Conservation (phyloP, 2,888 invertebrate genomes). For the Dicyrtomina minuta region DNA sequence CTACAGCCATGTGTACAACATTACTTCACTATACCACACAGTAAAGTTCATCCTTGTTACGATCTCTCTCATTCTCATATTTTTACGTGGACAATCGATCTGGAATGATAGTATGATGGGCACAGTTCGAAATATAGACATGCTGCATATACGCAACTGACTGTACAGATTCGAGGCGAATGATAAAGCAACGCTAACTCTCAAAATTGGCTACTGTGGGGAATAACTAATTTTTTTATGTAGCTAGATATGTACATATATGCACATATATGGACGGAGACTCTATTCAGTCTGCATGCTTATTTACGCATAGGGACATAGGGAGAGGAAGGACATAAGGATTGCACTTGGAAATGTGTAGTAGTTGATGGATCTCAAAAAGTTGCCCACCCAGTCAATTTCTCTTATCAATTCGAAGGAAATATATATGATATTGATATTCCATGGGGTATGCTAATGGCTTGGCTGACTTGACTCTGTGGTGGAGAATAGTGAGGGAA, state of each 20-base stretch:
- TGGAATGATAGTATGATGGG: background rate
- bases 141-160: conserved; percentile 1
- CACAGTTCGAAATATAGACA: background rate
- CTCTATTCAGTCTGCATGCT: background rate
- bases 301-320: background rate
- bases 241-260: background rate
- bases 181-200: background rate
- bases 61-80: no score
- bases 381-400: conserved; percentile 31
- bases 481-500: background rate
- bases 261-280: background rate
- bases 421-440: conserved; percentile 26
- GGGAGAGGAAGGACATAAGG: background rate
- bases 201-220: conserved; percentile 31
- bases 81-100: no score
- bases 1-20: no score
- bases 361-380: conserved; percentile 16
- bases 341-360: background rate
- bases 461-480: conserved; percentile 5
- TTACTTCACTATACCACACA: no score
- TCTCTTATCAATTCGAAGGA: conserved; percentile 16
- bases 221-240: conserved; percentile 32
- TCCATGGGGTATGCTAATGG: conserved; percentile 30
- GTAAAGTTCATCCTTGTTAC: no score
- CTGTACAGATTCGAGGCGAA: background rate